Evolutionary conservation across 2,797 vertebrate species (phyloP), one percentile per base, ranked within the genome.

Genomic region (Periophthalmus magnuspinnatus): DNA sequence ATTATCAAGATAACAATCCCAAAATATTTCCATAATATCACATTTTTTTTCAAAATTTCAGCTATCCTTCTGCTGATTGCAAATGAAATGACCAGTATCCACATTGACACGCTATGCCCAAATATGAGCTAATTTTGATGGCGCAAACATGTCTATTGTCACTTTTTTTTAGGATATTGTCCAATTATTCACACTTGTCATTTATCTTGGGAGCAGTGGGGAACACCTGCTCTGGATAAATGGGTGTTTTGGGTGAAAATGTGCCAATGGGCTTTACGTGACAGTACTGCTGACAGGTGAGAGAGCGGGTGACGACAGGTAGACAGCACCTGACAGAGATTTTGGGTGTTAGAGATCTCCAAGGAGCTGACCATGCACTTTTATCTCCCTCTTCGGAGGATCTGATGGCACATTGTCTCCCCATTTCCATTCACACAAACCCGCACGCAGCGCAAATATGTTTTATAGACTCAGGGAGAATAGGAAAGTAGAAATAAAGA

Each of bases 321-420:
- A 73, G 78, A 80, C 79, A 75, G 78, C 70, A 68, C 78, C 81
- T 90, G 90, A 89, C 86, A 87, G 82, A 89, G 86, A 86, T 88
- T n/a, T 71, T 84, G 77, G 82, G 85, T 75, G 79, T 80, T 78
- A 86, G 69, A 78, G 63, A 80, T 89, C 84, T 84, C 81, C 13
- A 61, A 16, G 70, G 81, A 82, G 83, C 84, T 90, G 88, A 90
- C 77, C 82, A 79, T 38, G 84, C 81, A 84, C 83, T 90, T 89
- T 84, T 74, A 83, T 88, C 80, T 32, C 21, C 58, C 47, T 59
- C 55, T 14, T 81, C 62, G 59, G 24, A 5, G 47, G 72, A 75
- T 72, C 77, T 79, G 76, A 83, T 74, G 62, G 72, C 55, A 68
- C 57, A 71, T 74, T 41, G 70, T 76, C 48, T 77, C 74, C 33